Evolutionary conservation across 2,888 invertebrate species (phyloP).

Genomic region (Chorisops tibialis): DNA sequence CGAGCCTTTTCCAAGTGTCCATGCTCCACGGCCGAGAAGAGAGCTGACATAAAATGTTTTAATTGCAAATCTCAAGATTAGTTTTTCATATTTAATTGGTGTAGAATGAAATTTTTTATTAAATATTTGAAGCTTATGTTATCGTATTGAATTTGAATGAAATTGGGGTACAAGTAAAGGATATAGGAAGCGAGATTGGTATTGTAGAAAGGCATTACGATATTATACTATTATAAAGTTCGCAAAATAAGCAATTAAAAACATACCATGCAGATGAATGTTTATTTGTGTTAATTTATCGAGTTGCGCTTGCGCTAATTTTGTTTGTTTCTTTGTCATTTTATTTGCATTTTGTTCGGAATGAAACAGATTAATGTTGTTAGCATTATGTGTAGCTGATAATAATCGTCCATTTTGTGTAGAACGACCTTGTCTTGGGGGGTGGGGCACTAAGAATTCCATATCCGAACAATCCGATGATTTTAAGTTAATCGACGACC

Average conservation of each 20-base stretch:
- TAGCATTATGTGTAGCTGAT: constrained; percentile 7
- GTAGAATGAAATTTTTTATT: neutral
- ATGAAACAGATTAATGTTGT: constrained; percentile 9
- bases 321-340: constrained; percentile 65
- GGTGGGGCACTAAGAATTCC: constrained; percentile 49
- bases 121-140: too few species aligned
- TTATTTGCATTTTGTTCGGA: constrained; percentile 41
- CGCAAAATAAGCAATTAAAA: neutral
- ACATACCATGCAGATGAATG: constrained; percentile 80
- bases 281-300: constrained; percentile 76
- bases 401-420: constrained; percentile 48
- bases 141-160: too few species aligned
- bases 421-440: constrained; percentile 47
- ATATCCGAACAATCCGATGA: constrained; percentile 39
- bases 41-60: constrained; percentile 75
- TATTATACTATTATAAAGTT: too few species aligned
- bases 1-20: constrained; percentile 90
- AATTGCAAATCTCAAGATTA: neutral
- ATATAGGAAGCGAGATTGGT: too few species aligned
- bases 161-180: too few species aligned
- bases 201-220: too few species aligned
- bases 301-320: constrained; percentile 66
- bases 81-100: neutral
- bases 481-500: constrained; percentile 11
- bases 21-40: constrained; percentile 94